A percentile compares a stretch with the other conserved stretches of the same genome.
These are phyloP conservation scores for Seriola rivoliana DNA, from an alignment of 2,113 vertebrate genomes.

Conservation along the genomic window DNA sequence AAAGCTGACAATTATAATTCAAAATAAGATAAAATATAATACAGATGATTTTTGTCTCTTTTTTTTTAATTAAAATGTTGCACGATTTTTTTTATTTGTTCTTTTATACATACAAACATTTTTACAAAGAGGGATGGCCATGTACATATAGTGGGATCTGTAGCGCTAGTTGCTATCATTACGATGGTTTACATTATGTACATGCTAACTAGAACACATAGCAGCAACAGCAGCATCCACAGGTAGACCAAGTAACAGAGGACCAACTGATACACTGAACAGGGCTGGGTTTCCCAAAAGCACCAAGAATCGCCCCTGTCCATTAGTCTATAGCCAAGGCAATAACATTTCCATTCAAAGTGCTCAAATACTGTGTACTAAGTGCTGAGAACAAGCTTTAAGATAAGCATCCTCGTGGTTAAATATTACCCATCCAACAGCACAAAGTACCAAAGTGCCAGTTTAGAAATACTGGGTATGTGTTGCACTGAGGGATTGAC, in stretches of 20 bases:
- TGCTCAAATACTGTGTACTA: constrained; percentile 72
- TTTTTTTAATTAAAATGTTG: constrained; percentile 83
- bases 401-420: constrained; percentile 39
- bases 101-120: constrained; percentile 88
- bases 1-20: constrained; percentile 82
- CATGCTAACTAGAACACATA: constrained; percentile 82
- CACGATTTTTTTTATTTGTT: constrained; percentile 82
- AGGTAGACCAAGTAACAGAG: constrained; percentile 69
- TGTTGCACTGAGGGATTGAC: constrained; percentile 40
- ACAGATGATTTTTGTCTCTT: constrained; percentile 82
- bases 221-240: constrained; percentile 87
- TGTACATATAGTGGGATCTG: constrained; percentile 85
- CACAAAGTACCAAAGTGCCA: constrained; percentile 62
- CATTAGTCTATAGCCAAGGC: constrained; percentile 59
- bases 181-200: constrained; percentile 96
- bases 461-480: constrained; percentile 54
- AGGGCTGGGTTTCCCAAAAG: constrained; percentile 76
- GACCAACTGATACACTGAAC: constrained; percentile 58
- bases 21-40: constrained; percentile 86
- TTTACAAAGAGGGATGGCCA: constrained; percentile 94
- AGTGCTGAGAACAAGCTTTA: constrained; percentile 63
- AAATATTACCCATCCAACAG: constrained; percentile 55
- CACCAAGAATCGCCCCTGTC: constrained; percentile 51
- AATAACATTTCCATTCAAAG: constrained; percentile 63
- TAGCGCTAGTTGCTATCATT: constrained; percentile 90